Conservation (phyloP, 1,140 invertebrate species). For the Drosophila tsacasi region DNA sequence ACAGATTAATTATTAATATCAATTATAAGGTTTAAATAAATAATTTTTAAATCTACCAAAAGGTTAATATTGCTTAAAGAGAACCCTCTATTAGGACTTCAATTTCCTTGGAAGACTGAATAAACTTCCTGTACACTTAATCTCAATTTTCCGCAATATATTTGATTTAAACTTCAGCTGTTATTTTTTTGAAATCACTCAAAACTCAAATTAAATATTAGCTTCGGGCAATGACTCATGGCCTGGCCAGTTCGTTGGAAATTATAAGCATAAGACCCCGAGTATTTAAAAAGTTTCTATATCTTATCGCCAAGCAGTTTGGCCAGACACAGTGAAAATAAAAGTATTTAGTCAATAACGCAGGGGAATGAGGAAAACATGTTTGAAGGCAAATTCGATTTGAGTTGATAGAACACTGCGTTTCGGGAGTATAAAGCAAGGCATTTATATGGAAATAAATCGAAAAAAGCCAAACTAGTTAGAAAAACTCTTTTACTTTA, state of each 20-base stretch:
- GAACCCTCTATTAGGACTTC: not conserved
- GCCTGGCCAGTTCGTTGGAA: constrained; percentile 16
- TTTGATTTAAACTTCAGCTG: not conserved
- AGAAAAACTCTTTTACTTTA: not conserved
- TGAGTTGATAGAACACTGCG: not conserved
- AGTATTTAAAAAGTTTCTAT: constrained; percentile 41
- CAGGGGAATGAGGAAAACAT: constrained; percentile 1
- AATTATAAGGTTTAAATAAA: not conserved
- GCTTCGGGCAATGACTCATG: constrained; percentile 30
- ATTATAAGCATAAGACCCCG: constrained; percentile 26
- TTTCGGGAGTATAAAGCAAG: not conserved
- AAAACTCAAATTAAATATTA: constrained; percentile 33
- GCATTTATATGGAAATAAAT: not conserved
- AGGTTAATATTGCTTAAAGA: not conserved
- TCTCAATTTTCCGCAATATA: not conserved
- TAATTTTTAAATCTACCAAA: not conserved
- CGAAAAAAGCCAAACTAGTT: not conserved
- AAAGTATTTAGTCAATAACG: constrained; percentile 25
- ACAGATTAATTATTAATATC: not conserved
- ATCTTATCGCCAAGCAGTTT: constrained; percentile 42
- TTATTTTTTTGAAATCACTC: not conserved
- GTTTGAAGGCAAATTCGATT: constrained; percentile 16
- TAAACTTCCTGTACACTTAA: constrained; percentile 1
- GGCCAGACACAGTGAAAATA: constrained; percentile 17
- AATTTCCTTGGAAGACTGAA: not conserved